These are phyloP conservation scores for Eupeodes corollae DNA, from an alignment of 1,140 invertebrate species.

Conservation along the genomic window DNA sequence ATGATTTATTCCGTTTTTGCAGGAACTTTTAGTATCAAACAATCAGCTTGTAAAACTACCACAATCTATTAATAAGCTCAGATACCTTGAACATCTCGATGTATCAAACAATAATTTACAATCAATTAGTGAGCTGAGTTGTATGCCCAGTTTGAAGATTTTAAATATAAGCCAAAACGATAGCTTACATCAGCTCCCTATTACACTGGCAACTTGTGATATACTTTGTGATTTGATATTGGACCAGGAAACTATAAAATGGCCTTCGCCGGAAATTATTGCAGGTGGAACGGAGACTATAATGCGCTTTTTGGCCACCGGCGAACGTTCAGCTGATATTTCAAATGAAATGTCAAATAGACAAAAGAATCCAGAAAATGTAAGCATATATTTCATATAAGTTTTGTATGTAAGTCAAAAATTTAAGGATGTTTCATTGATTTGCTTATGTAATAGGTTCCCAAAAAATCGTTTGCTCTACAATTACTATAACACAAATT, in stretches of 20 bases:
- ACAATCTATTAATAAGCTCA: slow-evolving; percentile 49
- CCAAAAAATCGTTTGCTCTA: too few species aligned
- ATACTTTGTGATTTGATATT: slow-evolving; percentile 45
- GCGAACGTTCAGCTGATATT: background rate
- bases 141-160: slow-evolving; percentile 45
- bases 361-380: background rate
- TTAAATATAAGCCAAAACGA: slow-evolving; percentile 49
- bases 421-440: too few species aligned
- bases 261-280: slow-evolving; percentile 49
- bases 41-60: slow-evolving; percentile 56
- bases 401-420: too few species aligned
- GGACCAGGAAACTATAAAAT: slow-evolving; percentile 48
- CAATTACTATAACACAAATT: too few species aligned
- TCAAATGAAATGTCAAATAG: background rate
- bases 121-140: slow-evolving; percentile 43
- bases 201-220: slow-evolving; percentile 4
- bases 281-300: slow-evolving; percentile 48
- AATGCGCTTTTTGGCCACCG: slow-evolving; percentile 47
- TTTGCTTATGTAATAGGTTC: too few species aligned
- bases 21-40: slow-evolving; percentile 55
- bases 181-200: slow-evolving; percentile 40
- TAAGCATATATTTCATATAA: background rate
- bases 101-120: slow-evolving; percentile 50
- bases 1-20: slow-evolving; percentile 1
- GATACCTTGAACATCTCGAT: slow-evolving; percentile 53